A percentile compares a stretch with the other conserved stretches of the same genome.
Conservation (phyloP, 2,888 invertebrate genomes). For the Amblyjoppa proteus region DNA sequence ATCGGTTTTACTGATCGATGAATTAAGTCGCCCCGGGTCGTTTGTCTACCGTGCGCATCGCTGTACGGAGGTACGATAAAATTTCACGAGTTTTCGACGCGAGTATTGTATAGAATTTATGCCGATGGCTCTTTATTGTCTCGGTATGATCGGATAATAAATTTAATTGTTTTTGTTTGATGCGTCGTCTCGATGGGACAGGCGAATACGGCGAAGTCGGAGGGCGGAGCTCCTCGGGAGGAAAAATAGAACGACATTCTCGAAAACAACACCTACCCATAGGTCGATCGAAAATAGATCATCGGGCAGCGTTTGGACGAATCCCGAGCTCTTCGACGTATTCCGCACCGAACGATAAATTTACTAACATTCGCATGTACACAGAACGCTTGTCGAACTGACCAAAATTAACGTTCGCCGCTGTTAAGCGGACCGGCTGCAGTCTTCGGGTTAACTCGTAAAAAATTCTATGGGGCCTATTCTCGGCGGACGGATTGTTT, state of each 20-base stretch:
- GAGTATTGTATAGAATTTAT: slow-evolving; percentile 13
- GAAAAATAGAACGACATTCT: slow-evolving; percentile 43
- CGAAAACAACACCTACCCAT: slow-evolving; percentile 24
- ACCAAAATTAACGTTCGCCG: slow-evolving; percentile 46
- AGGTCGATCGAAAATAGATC: slow-evolving; percentile 49
- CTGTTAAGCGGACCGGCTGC: slow-evolving; percentile 20
- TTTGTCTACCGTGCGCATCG: slow-evolving; percentile 11
- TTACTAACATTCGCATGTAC: slow-evolving; percentile 56
- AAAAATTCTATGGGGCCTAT: slow-evolving; percentile 66
- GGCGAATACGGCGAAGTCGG: background rate
- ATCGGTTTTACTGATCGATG: slow-evolving; percentile 57
- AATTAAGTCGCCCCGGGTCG: slow-evolving; percentile 52
- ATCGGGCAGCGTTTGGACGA: slow-evolving; percentile 23
- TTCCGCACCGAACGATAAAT: slow-evolving; percentile 62
- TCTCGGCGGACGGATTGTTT: slow-evolving; percentile 66
- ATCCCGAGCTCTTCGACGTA: slow-evolving; percentile 52
- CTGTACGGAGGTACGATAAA: slow-evolving; percentile 48
- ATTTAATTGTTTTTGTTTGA: background rate
- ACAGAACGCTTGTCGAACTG: slow-evolving; percentile 8
- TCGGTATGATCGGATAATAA: slow-evolving; percentile 10
- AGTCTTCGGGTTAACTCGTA: slow-evolving; percentile 65
- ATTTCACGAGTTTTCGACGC: slow-evolving; percentile 42
- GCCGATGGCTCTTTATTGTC: slow-evolving; percentile 6
- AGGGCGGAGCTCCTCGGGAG: background rate
- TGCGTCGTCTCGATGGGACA: background rate